These are phyloP conservation scores for Neosilurus hyrtlii DNA, from an alignment of 2,797 vertebrate genomes.

Conservation along the genomic window DNA sequence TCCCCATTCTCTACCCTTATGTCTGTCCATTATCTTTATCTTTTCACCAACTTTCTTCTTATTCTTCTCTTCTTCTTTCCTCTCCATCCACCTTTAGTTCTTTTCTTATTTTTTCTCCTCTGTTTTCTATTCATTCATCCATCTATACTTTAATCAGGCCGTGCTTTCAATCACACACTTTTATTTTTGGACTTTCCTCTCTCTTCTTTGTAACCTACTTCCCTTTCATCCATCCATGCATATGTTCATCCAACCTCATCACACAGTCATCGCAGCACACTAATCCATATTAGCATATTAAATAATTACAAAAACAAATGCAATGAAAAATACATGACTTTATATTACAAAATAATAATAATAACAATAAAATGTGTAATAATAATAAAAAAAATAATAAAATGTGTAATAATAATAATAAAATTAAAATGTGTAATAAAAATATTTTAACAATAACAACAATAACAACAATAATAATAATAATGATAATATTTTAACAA, in stretches of 20 bases:
- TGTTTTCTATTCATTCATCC: neutral
- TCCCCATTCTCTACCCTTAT: no score
- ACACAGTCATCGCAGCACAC: neutral
- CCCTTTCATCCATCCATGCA: constrained; percentile 13
- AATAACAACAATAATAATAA: no score
- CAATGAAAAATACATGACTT: neutral
- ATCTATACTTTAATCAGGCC: neutral
- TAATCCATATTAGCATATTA: neutral
- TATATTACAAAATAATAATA: no score
- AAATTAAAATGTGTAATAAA: no score
- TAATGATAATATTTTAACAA: no score
- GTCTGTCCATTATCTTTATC: no score
- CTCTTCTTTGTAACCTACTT: neutral
- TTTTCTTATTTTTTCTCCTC: neutral
- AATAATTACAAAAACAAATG: neutral
- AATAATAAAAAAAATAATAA: no score
- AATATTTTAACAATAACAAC: no score
- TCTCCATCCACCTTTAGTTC: neutral
- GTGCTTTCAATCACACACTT: neutral
- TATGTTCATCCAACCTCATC: constrained; percentile 42
- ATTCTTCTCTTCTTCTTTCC: neutral
- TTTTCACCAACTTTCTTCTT: neutral
- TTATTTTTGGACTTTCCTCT: constrained; percentile 2
- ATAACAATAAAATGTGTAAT: no score
- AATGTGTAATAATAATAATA: no score